Conservation (phyloP, 2,888 invertebrate species). For the Andrena trimmerana region DNA sequence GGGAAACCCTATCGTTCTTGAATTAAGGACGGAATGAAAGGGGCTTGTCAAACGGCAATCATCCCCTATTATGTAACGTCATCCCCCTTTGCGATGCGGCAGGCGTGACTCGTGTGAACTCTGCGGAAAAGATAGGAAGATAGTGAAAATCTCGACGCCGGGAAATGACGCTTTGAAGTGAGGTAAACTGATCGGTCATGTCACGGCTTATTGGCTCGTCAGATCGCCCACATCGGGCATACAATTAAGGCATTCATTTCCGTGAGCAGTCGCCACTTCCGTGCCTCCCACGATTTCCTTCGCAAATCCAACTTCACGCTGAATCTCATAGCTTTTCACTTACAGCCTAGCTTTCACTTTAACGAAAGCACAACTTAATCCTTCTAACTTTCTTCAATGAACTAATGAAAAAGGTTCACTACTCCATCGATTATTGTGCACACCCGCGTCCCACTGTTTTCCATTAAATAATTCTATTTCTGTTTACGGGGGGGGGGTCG, state of each 20-base stretch:
- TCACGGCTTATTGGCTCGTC: slow-evolving; percentile 82
- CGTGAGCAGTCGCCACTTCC: slow-evolving; percentile 55
- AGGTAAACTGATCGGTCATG: slow-evolving; percentile 82
- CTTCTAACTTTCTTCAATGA: background rate
- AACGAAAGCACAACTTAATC: background rate
- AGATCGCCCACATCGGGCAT: slow-evolving; percentile 81
- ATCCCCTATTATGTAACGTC: slow-evolving; percentile 82
- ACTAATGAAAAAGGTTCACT: background rate
- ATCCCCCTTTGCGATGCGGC: slow-evolving; percentile 63
- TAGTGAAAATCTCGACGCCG: slow-evolving; percentile 66
- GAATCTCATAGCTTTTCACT: background rate
- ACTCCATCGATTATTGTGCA: background rate
- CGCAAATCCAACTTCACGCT: background rate
- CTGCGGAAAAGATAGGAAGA: slow-evolving; percentile 76
- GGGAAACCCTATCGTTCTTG: slow-evolving; percentile 74
- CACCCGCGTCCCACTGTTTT: background rate
- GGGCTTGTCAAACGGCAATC: slow-evolving; percentile 82
- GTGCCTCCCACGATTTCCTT: slow-evolving; percentile 71
- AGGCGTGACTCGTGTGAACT: slow-evolving; percentile 81
- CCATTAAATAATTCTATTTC: background rate
- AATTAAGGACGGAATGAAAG: slow-evolving; percentile 78
- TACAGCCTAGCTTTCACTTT: background rate
- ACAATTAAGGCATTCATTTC: slow-evolving; percentile 75
- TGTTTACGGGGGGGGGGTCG: background rate
- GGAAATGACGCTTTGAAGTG: slow-evolving; percentile 67